Base-by-base conservation (phyloP, 2,888 invertebrate species). In the Drosophila emarginata region DNA sequence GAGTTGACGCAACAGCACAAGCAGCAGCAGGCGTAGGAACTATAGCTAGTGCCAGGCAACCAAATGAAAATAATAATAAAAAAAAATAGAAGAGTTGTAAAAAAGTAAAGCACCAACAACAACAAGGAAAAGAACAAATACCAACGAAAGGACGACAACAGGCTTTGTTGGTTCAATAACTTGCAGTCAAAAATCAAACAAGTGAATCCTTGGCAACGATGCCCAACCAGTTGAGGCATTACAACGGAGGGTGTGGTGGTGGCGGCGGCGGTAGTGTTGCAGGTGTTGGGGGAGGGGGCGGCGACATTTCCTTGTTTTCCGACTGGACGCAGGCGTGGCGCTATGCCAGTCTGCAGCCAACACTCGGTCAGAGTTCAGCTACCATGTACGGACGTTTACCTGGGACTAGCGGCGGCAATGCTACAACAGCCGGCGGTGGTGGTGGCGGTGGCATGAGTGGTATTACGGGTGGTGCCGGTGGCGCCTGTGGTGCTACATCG, bases 91-190 rank as follows among this genome's bases (percentile, higher is more conserved):
- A 80, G 72, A 74, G 75, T 74, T 75, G 68, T 52, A 40, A 39
- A 56, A 54, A 68, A 64, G 51, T 57, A 64, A 62, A 65, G 63
- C 32, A 53, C 39, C 54, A 45, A 60, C 56, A 65, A 64, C 28
- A 53, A 40, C 51, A 54, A 18, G 32, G 9, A 32, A 32, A 32
- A 18, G 26, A 15, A 67, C 50, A 58, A 65, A 65, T 32, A 32
- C 9, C 9, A 62, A 23, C 60, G 6, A 18, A 11, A 21, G 45
- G 14, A 39, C 39, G 14, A 63, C 39, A 32, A 32, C 45, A 26
- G 50, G 45, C 68, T 64, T 87, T 84, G 83, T 84, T 84, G 78
- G 83, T 84, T 84, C 83, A 85, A 84, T 84, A 84, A 85, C 36
- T 76, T 59, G 54, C 64, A 67, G 65, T 61, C 70, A 53, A 70